Conservation (phyloP, 2,113 vertebrate genomes). For the Cyprinodon brontotheroides region DNA sequence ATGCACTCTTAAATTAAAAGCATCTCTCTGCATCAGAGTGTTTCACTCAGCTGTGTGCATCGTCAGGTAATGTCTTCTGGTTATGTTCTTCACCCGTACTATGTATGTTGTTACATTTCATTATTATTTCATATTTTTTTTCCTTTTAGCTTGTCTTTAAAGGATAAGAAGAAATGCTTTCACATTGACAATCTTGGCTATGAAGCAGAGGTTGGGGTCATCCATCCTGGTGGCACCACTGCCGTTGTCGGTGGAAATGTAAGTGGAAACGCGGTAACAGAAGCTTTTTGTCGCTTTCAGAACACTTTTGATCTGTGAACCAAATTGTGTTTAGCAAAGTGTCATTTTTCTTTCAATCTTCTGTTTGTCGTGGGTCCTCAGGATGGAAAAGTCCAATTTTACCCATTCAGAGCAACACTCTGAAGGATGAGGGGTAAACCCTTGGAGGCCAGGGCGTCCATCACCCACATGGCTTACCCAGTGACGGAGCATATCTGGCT, state of each 20-base stretch:
- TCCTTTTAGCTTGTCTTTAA: slow-evolving; percentile 88
- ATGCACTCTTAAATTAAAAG: slow-evolving; percentile 93
- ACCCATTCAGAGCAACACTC: slow-evolving; percentile 85
- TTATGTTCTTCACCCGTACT: not conserved
- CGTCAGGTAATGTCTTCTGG: slow-evolving; percentile 81
- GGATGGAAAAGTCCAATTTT: slow-evolving; percentile 89
- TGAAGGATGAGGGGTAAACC: slow-evolving; percentile 84
- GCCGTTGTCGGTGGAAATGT: slow-evolving; percentile 90
- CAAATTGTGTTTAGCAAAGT: not conserved
- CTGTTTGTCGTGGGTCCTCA: slow-evolving; percentile 48
- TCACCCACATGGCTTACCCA: slow-evolving; percentile 89
- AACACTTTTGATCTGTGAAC: not conserved
- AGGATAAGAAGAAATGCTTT: slow-evolving; percentile 92
- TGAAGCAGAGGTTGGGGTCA: slow-evolving; percentile 84
- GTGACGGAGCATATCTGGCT: slow-evolving; percentile 90
- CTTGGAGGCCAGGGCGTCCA: slow-evolving; percentile 80
- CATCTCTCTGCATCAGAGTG: slow-evolving; percentile 85
- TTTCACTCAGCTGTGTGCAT: slow-evolving; percentile 86
- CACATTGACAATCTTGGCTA: slow-evolving; percentile 84
- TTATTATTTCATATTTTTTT: not conserved
- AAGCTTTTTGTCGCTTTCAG: not conserved
- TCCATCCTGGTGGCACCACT: slow-evolving; percentile 86
- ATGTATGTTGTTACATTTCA: not conserved
- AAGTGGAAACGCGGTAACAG: slow-evolving; percentile 61
- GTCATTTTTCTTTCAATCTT: not conserved